These are phyloP conservation scores for Eospalax fontanierii DNA, from an alignment of 2,797 vertebrate genomes.

Conservation along the genomic window DNA sequence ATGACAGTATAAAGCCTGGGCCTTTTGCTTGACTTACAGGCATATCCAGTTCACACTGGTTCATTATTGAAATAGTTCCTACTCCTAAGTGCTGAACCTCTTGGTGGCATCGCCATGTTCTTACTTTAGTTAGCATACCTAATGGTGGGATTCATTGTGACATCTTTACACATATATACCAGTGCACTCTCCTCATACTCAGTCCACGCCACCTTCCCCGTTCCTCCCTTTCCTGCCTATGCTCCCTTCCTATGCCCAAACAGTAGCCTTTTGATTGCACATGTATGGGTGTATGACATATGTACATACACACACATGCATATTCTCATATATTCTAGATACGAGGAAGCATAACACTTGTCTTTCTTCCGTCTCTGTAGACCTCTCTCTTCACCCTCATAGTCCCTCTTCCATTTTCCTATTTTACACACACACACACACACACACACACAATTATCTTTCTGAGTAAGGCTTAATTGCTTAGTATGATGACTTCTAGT, in stretches of 20 bases:
- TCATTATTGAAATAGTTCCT: background rate
- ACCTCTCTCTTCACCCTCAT: background rate
- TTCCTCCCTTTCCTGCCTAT: background rate
- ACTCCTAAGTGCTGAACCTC: slow-evolving; percentile 37
- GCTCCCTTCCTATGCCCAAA: background rate
- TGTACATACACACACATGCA: background rate
- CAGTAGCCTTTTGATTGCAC: background rate
- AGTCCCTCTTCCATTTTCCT: background rate
- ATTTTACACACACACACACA: background rate
- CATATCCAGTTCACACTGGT: background rate
- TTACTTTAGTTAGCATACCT: background rate
- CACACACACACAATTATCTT: background rate
- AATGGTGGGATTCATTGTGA: background rate
- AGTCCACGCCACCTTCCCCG: background rate
- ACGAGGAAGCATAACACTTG: background rate
- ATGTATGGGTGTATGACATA: no score
- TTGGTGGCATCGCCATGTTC: background rate
- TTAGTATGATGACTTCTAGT: background rate
- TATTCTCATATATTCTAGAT: background rate
- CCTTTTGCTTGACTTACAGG: slow-evolving; percentile 38
- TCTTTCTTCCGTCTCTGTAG: background rate
- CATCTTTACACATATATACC: background rate
- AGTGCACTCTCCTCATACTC: background rate
- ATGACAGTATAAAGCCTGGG: slow-evolving; percentile 1
- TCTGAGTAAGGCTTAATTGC: background rate